phyloP scores from a whole-genome alignment of 2,797 vertebrate species.

The Malurus splendens region DNA sequence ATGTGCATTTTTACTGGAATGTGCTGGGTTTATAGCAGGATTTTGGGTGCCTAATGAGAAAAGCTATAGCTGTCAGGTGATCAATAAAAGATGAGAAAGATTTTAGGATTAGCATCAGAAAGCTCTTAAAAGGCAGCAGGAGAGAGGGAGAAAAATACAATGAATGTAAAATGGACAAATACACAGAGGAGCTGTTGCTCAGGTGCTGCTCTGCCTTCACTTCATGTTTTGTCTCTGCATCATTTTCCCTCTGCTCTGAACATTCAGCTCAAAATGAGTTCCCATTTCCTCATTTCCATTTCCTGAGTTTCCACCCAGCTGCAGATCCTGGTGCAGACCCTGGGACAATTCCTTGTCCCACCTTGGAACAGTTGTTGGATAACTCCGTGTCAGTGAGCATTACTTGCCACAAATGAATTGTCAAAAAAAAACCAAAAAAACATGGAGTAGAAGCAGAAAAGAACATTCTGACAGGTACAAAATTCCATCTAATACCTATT shows the following conservation, averaged over 20 bases:
- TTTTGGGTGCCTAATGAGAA: conserved; percentile 22
- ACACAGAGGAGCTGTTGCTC: not conserved
- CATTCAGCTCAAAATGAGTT: not conserved
- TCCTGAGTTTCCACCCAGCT: not conserved
- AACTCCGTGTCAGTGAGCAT: not conserved
- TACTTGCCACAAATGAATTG: not conserved
- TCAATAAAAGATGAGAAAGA: conserved; percentile 39
- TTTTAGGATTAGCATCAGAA: conserved; percentile 35
- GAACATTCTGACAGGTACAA: not conserved
- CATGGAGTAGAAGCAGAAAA: not conserved
- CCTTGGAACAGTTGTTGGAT: not conserved
- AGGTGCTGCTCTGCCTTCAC: not conserved
- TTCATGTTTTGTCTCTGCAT: not conserved
- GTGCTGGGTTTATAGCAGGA: not conserved
- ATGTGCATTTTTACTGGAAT: conserved; percentile 1
- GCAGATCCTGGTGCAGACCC: not conserved
- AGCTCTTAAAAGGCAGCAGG: not conserved
- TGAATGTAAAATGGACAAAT: conserved; percentile 12
- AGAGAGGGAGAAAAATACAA: not conserved
- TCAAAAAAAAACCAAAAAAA: not conserved
- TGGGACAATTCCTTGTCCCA: not conserved
- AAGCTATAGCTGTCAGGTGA: conserved; percentile 8
- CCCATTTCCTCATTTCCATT: not conserved
- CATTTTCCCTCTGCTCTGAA: not conserved
- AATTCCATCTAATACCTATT: not conserved